Percentiles rank a stretch among this genome's conserved stretches.
Evolutionary conservation across 2,797 vertebrate genomes (phyloP).

Genomic region (Hydrolagus colliei): DNA sequence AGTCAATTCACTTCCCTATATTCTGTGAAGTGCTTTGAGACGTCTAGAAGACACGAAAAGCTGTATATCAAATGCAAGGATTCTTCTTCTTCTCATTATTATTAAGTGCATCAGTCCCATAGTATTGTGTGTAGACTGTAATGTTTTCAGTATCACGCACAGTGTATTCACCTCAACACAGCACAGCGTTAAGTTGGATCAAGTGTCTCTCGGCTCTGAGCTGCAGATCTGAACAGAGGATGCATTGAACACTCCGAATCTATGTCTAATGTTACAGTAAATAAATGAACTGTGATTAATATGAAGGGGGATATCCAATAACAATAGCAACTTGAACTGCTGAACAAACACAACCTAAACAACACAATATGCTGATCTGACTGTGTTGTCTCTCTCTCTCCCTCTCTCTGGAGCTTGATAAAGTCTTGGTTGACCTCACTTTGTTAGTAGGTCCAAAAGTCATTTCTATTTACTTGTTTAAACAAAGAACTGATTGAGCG

Average conservation of each 20-base stretch:
- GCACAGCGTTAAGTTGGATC: not conserved
- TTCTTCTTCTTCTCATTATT: no score
- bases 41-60: no score
- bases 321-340: not conserved
- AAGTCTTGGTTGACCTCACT: not conserved
- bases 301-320: constrained; percentile 1
- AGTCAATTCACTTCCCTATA: no score
- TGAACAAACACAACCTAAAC: not conserved
- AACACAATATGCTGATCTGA: not conserved
- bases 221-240: not conserved
- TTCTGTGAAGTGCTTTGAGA: no score
- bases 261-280: not conserved
- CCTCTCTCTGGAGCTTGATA: not conserved
- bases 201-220: not conserved
- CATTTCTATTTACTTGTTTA: not conserved
- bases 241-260: not conserved
- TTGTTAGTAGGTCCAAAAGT: not conserved
- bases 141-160: not conserved
- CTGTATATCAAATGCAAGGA: no score
- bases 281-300: constrained; percentile 8
- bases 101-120: no score
- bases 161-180: not conserved
- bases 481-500: not conserved
- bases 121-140: not conserved
- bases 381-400: no score